Base-by-base conservation (phyloP, 53 echinoderm and acorn worm species). In the Holothuria leucospilota region DNA sequence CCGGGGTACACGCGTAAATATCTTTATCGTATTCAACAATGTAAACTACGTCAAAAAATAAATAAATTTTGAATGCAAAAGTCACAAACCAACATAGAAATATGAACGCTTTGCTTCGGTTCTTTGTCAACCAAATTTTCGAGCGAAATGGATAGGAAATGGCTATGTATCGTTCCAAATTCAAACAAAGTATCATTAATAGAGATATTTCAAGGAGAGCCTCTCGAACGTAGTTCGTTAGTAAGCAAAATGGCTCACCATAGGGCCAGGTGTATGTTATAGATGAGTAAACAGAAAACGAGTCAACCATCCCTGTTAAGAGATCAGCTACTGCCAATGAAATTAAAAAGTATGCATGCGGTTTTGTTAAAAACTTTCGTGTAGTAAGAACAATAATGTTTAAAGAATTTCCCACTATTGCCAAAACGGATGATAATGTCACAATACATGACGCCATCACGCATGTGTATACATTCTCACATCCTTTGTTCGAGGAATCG, bases 251-350 rank as follows among this genome's bases (percentile, higher is more conserved):
- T 20, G 60, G 0, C 13, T 82, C 81, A 7, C 88, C 71, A 41
- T 62, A 88, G 25, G 88, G 88, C 88, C 88, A 88, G 13, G 49
- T 41, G 16, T 82, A 82, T 63, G 42, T 24, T 13, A 70, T 71
- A 6, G 82, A 68, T 9, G 82, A 82, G 25, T 68, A 81, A 42
- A 88, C 59, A 30, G 68, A 59, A 39, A 81, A 27, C 62, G n/a
- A n/a, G 8, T 81, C 63, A 20, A 82, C 59, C 18, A 88, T 23
- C 2, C 88, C 88, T 49, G 65, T 82, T 58, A 39, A 71, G 8
- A 88, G 38, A 68, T 88, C 88, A 62, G 88, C 80, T 3, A 82
- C 21, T 2, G 88, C 88, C n/a, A 88, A 81, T 11, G 88, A 88
- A 10, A 81, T 69, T 24, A 88, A 61, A 27, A 88, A 88, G 42